Base-by-base conservation (phyloP, 2,888 invertebrate genomes). In the Incurvaria masculella region DNA sequence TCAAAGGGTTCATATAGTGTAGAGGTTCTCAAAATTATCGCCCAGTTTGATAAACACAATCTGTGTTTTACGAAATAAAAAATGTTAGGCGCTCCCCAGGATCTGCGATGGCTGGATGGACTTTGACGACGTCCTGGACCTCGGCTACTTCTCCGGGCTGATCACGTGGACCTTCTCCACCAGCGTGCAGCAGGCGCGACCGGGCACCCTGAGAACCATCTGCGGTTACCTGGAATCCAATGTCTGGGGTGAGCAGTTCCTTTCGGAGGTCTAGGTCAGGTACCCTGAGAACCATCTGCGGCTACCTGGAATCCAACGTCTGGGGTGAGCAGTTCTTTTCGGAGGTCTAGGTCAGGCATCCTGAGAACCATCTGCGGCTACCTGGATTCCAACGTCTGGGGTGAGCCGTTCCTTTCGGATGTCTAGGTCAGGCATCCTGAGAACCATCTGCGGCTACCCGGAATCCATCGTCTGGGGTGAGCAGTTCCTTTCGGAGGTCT, bases 141-240 rank as follows among this genome's bases (percentile, higher is more conserved):
- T 75, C 49, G 76, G 68, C 1, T 73, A 69, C 53, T 75, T 76
- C 57, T 61, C 69, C 2, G 78, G 71, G 0, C 53, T 69, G 6
- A 73, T 75, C 46, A 68, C 61, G 21, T 76, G 76, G 78, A 58
- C 68, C 0, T 76, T 76, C 55, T 75, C 75, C 1, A 55, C 57
- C 0, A 58, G 64, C 0, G 69, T 69, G 38, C 76, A 76, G 51
- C 48, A 49, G 3, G 74, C 76, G 2, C 48, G 53, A 0, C 78
- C 78, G 0, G 74, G 74, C 11, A 59, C 59, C 2, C 54, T 78
- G 2, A 41, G 53, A 2, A 45, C 33, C 2, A 53, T 70, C 33
- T 78, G 78, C 55, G 60, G 65, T 27, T 64, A 66, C 55, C 72
- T 76, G 49, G 52, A 47, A 8, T 58, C 52, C 16, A 58, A 59